Percentiles rank a stretch among this genome's conserved stretches.
These are phyloP conservation scores for Trichosurus vulpecula DNA, from an alignment of 2,797 vertebrate species.

Conservation along the genomic window DNA sequence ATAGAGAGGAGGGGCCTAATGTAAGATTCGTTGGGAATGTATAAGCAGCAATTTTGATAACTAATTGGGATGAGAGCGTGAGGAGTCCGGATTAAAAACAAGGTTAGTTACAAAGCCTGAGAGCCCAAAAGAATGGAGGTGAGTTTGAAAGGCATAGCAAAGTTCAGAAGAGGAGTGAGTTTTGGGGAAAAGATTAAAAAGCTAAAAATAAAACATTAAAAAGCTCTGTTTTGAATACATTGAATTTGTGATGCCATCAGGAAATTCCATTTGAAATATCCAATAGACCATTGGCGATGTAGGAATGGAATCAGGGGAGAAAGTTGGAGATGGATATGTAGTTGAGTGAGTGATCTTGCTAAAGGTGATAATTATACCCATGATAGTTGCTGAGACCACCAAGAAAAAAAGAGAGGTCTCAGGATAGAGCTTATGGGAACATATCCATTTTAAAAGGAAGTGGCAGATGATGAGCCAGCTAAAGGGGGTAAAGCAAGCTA, in stretches of 20 bases:
- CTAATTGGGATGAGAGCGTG: not conserved
- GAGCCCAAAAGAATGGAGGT: not conserved
- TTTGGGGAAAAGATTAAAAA: not conserved
- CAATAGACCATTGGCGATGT: not conserved
- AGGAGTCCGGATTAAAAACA: not conserved
- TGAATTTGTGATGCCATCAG: not conserved
- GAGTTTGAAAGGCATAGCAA: not conserved
- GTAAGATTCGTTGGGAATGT: not conserved
- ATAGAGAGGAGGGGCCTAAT: not conserved
- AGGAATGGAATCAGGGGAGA: not conserved
- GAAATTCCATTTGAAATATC: not conserved
- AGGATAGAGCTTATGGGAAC: not conserved
- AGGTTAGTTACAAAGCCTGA: not conserved
- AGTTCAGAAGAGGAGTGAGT: not conserved
- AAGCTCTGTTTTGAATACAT: not conserved
- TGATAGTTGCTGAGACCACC: not conserved
- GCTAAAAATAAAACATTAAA: too few species aligned
- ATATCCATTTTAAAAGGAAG: not conserved
- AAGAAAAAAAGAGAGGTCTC: not conserved
- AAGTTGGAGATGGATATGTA: not conserved
- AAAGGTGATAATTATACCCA: not conserved
- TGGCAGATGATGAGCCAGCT: not conserved
- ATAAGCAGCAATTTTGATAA: not conserved
- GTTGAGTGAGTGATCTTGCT: not conserved
- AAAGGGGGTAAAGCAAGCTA: not conserved